These are phyloP conservation scores for Xylocopa sonorina DNA, from an alignment of 1,140 invertebrate genomes.

Conservation along the genomic window DNA sequence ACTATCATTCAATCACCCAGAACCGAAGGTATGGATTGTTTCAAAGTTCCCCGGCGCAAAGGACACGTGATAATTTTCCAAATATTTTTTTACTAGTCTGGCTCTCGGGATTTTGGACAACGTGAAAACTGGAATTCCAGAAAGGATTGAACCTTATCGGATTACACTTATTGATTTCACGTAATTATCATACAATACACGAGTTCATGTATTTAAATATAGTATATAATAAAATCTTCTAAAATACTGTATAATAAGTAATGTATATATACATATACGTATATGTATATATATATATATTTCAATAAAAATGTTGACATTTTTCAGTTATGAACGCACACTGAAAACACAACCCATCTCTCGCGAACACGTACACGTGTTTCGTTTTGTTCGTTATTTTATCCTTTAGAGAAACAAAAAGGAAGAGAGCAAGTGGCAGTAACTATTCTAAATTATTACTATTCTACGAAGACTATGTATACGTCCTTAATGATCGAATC, in stretches of 20 bases:
- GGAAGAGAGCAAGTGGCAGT: conserved; percentile 2
- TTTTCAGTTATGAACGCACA: not conserved
- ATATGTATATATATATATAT: conserved; percentile 3
- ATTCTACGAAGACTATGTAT: not conserved
- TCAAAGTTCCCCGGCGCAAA: not conserved
- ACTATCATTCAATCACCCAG: conserved; percentile 58
- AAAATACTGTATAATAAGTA: conserved; percentile 34
- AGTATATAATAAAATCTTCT: conserved; percentile 31
- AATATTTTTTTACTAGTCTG: conserved; percentile 55
- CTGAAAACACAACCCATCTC: conserved; percentile 8
- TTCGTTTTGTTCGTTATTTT: conserved; percentile 17
- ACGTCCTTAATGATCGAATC: not conserved
- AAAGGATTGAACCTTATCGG: not conserved
- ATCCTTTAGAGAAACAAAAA: not conserved
- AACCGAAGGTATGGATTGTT: conserved; percentile 42
- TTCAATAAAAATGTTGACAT: conserved; percentile 17
- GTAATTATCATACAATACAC: not conserved
- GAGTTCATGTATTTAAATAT: conserved; percentile 37
- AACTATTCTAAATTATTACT: conserved; percentile 4
- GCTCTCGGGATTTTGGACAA: conserved; percentile 71
- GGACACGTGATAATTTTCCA: not conserved
- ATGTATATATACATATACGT: not conserved
- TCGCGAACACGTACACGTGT: not conserved
- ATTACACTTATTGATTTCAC: not conserved
- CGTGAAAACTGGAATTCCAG: conserved; percentile 10